phyloP scores from a whole-genome alignment of 2,113 vertebrate genomes.

The Urocitellus parryii region DNA sequence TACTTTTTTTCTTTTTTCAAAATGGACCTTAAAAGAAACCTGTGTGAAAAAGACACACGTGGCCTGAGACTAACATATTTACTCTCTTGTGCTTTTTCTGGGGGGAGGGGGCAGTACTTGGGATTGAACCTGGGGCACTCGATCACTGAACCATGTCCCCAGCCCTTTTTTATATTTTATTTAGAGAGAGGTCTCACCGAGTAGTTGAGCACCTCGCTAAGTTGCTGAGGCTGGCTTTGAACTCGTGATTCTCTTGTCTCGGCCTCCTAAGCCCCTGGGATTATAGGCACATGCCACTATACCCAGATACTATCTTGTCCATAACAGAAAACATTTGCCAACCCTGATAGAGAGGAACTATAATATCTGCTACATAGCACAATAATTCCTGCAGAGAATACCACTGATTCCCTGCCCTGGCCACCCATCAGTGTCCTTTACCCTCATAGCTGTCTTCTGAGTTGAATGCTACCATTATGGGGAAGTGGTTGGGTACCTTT shows the following conservation, averaged over 20 bases:
- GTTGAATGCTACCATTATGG: no score
- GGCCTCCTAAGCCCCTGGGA: no score
- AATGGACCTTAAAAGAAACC: neutral
- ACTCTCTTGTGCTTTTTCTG: neutral
- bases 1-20: neutral
- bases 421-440: no score
- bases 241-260: no score
- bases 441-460: neutral
- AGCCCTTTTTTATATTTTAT: no score
- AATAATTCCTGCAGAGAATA: neutral
- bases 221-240: no score
- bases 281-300: no score
- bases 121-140: no score
- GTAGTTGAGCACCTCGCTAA: no score
- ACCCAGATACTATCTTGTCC: neutral
- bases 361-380: neutral
- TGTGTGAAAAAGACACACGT: neutral
- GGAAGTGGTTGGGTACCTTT: neutral
- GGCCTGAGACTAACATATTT: neutral
- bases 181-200: no score
- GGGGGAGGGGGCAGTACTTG: no score
- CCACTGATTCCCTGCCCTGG: neutral
- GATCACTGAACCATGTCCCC: no score
- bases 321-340: neutral
- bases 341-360: neutral